Conservation (phyloP, 2,888 invertebrate species). For the Nephrotoma appendiculata region DNA sequence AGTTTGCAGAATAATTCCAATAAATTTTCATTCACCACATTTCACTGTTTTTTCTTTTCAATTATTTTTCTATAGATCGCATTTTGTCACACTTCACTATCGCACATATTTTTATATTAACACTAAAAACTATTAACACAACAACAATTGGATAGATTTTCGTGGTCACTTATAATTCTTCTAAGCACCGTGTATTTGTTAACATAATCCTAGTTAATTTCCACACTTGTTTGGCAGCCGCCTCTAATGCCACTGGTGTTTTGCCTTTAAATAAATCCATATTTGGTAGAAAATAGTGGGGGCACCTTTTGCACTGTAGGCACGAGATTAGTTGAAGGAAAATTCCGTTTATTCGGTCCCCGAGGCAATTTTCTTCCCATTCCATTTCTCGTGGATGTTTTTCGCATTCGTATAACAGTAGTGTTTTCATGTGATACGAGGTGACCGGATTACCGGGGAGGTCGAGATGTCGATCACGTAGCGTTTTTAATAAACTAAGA, state of each 20-base stretch:
- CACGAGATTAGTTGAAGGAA: slow-evolving; percentile 90
- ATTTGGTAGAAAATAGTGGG: slow-evolving; percentile 90
- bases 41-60: background rate
- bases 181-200: slow-evolving; percentile 80
- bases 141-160: background rate
- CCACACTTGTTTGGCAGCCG: slow-evolving; percentile 91
- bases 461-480: slow-evolving; percentile 82
- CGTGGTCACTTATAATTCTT: slow-evolving; percentile 53
- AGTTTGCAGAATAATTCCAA: background rate
- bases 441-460: slow-evolving; percentile 80
- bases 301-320: slow-evolving; percentile 86
- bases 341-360: slow-evolving; percentile 87
- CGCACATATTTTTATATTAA: background rate
- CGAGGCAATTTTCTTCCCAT: slow-evolving; percentile 87
- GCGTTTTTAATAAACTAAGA: slow-evolving; percentile 77
- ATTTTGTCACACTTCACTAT: background rate
- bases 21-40: background rate
- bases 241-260: slow-evolving; percentile 77
- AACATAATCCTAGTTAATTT: slow-evolving; percentile 79
- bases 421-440: slow-evolving; percentile 80
- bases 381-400: slow-evolving; percentile 88
- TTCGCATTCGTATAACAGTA: slow-evolving; percentile 89
- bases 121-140: background rate
- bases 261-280: slow-evolving; percentile 90
- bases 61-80: background rate